phyloP scores from a whole-genome alignment of 2,113 vertebrate species.

The mouse (Mus musculus) region GRCm39 chr5:149907001-149907500 shows the following conservation, averaged over 20 bases:
- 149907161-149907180: not conserved
- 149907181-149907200: not conserved
- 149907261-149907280: not conserved
- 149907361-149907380: too few relatives aligned
- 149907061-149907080: not conserved
- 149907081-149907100: not conserved
- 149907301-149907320: too few relatives aligned
- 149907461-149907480: not conserved
- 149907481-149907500: not conserved
- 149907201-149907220: conserved; percentile 55
- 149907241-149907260: not conserved
- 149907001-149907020: too few relatives aligned
- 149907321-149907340: not conserved
- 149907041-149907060: not conserved
- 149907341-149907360: not conserved
- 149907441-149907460: not conserved
- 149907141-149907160: not conserved
- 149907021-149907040: not conserved
- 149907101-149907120: not conserved
- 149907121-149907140: not conserved
- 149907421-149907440: not conserved
- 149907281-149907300: not conserved
- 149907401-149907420: not conserved
- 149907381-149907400: not conserved
- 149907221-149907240: conserved; percentile 22